Evolutionary conservation across 1,140 invertebrate genomes (phyloP).

Genomic region (Stratiolaelaps scimitus): DNA sequence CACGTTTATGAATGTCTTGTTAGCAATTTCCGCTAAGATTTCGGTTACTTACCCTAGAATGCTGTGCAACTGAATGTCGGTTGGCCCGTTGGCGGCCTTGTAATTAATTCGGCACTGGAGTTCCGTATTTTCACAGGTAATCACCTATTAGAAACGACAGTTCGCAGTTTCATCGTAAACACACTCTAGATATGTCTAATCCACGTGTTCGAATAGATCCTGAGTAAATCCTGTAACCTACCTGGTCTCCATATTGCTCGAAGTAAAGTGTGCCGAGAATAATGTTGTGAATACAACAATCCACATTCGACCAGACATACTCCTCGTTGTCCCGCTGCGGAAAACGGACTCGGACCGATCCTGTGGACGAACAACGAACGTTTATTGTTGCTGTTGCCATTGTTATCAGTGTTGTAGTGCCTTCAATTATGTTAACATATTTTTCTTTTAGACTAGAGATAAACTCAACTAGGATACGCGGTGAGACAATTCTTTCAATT

Average conservation of each 20-base stretch:
- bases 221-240: no score
- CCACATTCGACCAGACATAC: constrained; percentile 89
- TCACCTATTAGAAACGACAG: neutral
- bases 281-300: constrained; percentile 90
- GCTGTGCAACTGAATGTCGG: constrained; percentile 21
- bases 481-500: no score
- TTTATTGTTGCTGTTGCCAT: no score
- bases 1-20: no score
- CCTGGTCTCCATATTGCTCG: constrained; percentile 51
- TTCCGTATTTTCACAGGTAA: constrained; percentile 11
- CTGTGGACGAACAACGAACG: neutral
- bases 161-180: no score
- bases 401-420: no score
- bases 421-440: no score
- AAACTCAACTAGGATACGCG: no score
- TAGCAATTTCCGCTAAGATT: no score
- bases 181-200: no score
- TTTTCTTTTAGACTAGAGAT: no score
- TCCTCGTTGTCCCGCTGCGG: constrained; percentile 63
- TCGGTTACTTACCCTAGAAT: constrained; percentile 16
- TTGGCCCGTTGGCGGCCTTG: constrained; percentile 15
- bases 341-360: constrained; percentile 12
- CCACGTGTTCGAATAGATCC: no score
- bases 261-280: constrained; percentile 97
- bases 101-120: constrained; percentile 19